phyloP scores from a whole-genome alignment of 1,140 invertebrate species.

The Drepana arcuata region DNA sequence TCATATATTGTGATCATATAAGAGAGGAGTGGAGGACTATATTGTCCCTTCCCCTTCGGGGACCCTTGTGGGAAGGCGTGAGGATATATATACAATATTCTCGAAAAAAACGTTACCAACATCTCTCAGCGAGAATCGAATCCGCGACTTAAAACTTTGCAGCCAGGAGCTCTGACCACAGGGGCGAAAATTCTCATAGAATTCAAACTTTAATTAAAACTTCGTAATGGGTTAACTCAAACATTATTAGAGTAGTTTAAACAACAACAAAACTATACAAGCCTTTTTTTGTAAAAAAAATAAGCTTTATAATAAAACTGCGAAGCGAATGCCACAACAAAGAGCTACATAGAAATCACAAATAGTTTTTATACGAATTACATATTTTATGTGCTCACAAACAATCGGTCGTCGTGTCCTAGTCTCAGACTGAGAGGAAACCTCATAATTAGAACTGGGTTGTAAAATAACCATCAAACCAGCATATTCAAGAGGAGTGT shows the following conservation, averaged over 20 bases:
- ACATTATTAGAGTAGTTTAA: not conserved
- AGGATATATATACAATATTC: too few species aligned
- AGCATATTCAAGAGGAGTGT: slow-evolving; percentile 44
- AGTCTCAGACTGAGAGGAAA: slow-evolving; percentile 47
- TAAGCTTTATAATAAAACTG: slow-evolving; percentile 11
- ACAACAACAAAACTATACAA: not conserved
- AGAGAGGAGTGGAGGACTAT: too few species aligned
- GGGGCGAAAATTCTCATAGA: too few species aligned
- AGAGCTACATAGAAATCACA: slow-evolving; percentile 45
- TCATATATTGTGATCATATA: too few species aligned
- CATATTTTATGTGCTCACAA: slow-evolving; percentile 41
- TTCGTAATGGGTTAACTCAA: not conserved
- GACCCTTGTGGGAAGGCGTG: too few species aligned
- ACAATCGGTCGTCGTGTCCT: slow-evolving; percentile 44
- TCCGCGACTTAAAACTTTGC: not conserved
- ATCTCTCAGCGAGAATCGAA: too few species aligned
- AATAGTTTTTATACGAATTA: slow-evolving; percentile 48
- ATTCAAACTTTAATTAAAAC: too few species aligned
- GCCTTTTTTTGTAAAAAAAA: not conserved
- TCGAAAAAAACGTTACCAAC: too few species aligned
- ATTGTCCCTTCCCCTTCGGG: too few species aligned
- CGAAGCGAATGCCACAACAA: slow-evolving; percentile 50
- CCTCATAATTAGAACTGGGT: slow-evolving; percentile 55
- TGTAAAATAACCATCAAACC: slow-evolving; percentile 66
- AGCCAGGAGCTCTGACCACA: not conserved